phyloP scores from a whole-genome alignment of 2,797 vertebrate species.

The Eutrigla gurnardus region DNA sequence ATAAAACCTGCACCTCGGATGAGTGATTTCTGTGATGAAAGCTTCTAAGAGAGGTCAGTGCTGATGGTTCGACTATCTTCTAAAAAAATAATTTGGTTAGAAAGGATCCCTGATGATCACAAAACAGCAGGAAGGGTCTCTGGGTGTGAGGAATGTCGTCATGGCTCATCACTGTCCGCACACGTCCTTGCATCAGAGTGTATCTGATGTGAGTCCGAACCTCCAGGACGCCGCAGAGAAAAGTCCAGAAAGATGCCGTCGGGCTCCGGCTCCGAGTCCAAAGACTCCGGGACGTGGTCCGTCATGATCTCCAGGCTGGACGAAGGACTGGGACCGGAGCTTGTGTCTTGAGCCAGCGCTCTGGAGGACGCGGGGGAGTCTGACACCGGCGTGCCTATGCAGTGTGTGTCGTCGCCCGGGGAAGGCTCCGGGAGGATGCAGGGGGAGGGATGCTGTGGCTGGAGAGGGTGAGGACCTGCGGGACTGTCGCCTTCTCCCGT shows the following conservation, averaged over 20 bases:
- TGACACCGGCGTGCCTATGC: slow-evolving; percentile 62
- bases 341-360: slow-evolving; percentile 59
- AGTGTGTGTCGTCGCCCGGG: slow-evolving; percentile 72
- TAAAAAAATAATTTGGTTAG: slow-evolving; percentile 52
- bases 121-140: slow-evolving; percentile 22
- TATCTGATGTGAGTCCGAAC: slow-evolving; percentile 54
- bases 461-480: slow-evolving; percentile 5
- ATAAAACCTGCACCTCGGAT: background rate
- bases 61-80: slow-evolving; percentile 3
- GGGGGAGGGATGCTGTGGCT: slow-evolving; percentile 65
- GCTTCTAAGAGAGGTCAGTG: background rate
- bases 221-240: slow-evolving; percentile 76
- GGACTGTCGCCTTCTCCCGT: slow-evolving; percentile 11
- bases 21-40: background rate
- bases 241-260: slow-evolving; percentile 95
- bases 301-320: slow-evolving; percentile 88
- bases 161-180: slow-evolving; percentile 28
- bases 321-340: slow-evolving; percentile 75
- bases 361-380: slow-evolving; percentile 59
- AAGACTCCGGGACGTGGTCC: slow-evolving; percentile 86
- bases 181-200: background rate
- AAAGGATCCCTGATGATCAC: slow-evolving; percentile 46
- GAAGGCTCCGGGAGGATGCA: slow-evolving; percentile 76
- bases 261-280: slow-evolving; percentile 87
- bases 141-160: slow-evolving; percentile 38